Evolutionary conservation across 2,888 invertebrate species (phyloP), one percentile per base, ranked within the genome.

Genomic region (Netelia melanura): DNA sequence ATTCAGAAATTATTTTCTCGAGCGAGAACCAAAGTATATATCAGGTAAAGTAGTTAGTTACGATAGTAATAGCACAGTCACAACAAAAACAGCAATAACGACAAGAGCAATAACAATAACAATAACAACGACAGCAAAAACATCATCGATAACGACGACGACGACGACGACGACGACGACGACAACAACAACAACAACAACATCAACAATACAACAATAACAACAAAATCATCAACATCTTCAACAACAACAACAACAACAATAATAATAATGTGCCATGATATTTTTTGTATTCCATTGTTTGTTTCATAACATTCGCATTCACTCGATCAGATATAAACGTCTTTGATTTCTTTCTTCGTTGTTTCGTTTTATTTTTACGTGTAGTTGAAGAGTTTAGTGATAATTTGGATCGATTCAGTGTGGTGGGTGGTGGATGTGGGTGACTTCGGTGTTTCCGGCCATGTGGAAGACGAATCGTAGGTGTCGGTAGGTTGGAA

Each of bases 201-300:
- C 88, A 65, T 81, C 87, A 86, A 78, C 87, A 88, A 86, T 87
- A 88, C 85, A 83, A 85, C 85, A 83, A 67, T 85, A 81, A 86
- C 81, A 86, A 81, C 83, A 80, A 86, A 70, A 82, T 81, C 79
- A 52, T 64, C 23, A 72, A 72, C 61, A 48, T 48, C 44, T 87
- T 83, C 80, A 83, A 74, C 67, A 84, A 80, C 89, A 65, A 84
- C 87, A 86, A 78, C 87, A 90, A 84, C 77, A 88, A 88, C 86
- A 90, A 90, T 88, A 91, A 91, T 89, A 90, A 90, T 89, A 89
- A 91, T 89, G 87, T 86, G 86, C 85, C 61, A 83, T 81, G 81
- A 85, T 76, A 70, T 80, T 64, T 80, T 67, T 78, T 85, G 71
- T 85, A 21, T 76, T 71, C 30, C 58, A 61, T 68, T 77, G 38